Evolutionary conservation across 2,888 invertebrate species (phyloP).

Genomic region (Portevinia maculata): DNA sequence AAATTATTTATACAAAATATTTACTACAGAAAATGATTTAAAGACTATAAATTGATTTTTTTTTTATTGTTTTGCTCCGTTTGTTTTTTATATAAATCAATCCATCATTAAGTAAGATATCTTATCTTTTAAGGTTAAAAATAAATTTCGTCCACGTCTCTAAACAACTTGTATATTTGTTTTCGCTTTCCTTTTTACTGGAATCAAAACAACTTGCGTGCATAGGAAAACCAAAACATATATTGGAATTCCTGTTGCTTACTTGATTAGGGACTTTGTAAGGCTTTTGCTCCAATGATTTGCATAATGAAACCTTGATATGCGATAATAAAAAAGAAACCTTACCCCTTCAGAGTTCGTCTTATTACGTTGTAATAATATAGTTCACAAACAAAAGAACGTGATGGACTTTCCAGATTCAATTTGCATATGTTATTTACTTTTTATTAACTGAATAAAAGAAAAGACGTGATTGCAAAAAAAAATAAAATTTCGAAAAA

Average conservation of each 20-base stretch:
- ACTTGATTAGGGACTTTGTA: slow-evolving; percentile 48
- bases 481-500: not conserved
- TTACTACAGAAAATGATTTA: too few species aligned
- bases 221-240: slow-evolving; percentile 4
- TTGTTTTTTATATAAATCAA: too few species aligned
- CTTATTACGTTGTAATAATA: slow-evolving; percentile 31
- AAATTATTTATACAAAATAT: too few species aligned
- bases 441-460: slow-evolving; percentile 34
- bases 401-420: slow-evolving; percentile 47
- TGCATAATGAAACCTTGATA: slow-evolving; percentile 54
- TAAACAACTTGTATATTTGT: not conserved
- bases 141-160: not conserved
- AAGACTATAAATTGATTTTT: too few species aligned
- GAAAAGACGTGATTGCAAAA: slow-evolving; percentile 38
- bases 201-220: not conserved
- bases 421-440: slow-evolving; percentile 45
- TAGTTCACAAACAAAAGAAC: slow-evolving; percentile 10
- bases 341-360: slow-evolving; percentile 18
- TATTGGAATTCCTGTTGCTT: slow-evolving; percentile 22
- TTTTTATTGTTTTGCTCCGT: too few species aligned
- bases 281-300: slow-evolving; percentile 32
- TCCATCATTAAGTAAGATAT: too few species aligned
- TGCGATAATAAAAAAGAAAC: slow-evolving; percentile 22
- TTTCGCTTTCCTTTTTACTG: not conserved
- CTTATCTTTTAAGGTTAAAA: too few species aligned